Conservation (phyloP, 2,888 invertebrate genomes). For the Nymphalis urticae region DNA sequence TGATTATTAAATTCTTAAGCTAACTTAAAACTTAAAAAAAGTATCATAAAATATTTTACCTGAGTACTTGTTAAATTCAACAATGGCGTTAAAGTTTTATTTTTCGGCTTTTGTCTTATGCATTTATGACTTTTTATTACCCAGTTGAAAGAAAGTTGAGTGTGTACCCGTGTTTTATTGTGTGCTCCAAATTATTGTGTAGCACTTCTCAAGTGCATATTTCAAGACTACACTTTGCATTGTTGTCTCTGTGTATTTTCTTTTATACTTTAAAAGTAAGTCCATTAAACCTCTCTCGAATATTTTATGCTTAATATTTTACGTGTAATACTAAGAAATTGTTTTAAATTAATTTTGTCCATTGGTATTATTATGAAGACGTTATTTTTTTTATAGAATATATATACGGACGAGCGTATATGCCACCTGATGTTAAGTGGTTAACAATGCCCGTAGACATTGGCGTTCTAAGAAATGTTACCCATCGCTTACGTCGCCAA, state of each 20-base stretch:
- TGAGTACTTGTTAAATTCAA: slow-evolving; percentile 34
- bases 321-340: too few species aligned
- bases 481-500: too few species aligned
- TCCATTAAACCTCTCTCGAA: slow-evolving; percentile 15
- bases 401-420: too few species aligned
- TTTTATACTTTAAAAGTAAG: slow-evolving; percentile 21
- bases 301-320: neutral
- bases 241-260: slow-evolving; percentile 24
- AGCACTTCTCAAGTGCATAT: slow-evolving; percentile 33
- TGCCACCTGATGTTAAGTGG: too few species aligned
- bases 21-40: slow-evolving; percentile 21
- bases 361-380: too few species aligned
- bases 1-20: slow-evolving; percentile 16
- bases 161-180: slow-evolving; percentile 38
- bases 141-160: slow-evolving; percentile 39
- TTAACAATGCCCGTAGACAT: too few species aligned
- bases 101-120: slow-evolving; percentile 42
- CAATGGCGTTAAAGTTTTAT: slow-evolving; percentile 40
- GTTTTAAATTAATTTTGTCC: too few species aligned
- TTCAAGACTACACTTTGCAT: slow-evolving; percentile 31
- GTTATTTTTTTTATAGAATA: too few species aligned
- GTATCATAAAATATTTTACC: slow-evolving; percentile 38
- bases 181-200: slow-evolving; percentile 35
- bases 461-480: too few species aligned
- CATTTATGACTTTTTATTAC: slow-evolving; percentile 40